Conservation (phyloP, 2,888 invertebrate species). For the Unio delphinus region DNA sequence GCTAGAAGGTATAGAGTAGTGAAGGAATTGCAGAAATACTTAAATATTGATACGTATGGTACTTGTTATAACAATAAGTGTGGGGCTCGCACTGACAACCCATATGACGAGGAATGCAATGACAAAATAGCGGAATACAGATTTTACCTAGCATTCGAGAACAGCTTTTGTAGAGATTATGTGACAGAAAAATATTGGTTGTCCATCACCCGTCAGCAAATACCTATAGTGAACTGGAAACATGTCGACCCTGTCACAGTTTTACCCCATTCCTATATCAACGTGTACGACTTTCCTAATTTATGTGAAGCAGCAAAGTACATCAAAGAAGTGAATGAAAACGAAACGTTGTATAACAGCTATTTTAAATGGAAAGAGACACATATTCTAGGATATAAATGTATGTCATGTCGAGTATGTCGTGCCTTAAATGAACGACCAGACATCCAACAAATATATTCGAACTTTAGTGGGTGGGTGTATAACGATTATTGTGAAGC, state of each 20-base stretch:
- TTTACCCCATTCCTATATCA: conserved; percentile 21
- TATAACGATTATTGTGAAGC: too few species aligned
- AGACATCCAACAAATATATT: too few species aligned
- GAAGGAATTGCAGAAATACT: too few species aligned
- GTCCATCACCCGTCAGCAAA: conserved; percentile 6
- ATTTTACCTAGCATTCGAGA: conserved; percentile 23
- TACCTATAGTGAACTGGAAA: conserved; percentile 21
- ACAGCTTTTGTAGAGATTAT: conserved; percentile 19
- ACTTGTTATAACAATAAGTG: too few species aligned
- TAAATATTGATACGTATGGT: too few species aligned
- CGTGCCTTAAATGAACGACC: too few species aligned
- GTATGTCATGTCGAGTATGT: too few species aligned
- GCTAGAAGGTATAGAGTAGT: too few species aligned
- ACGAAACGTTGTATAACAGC: conserved; percentile 17
- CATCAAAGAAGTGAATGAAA: conserved; percentile 17
- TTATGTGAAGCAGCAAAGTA: conserved; percentile 16
- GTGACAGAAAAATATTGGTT: conserved; percentile 26
- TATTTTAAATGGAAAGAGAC: conserved; percentile 20
- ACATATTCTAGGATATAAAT: background rate
- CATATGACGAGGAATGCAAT: background rate
- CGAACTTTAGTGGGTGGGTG: too few species aligned
- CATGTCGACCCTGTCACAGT: conserved; percentile 10
- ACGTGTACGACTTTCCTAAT: conserved; percentile 16
- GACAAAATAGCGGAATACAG: conserved; percentile 7
- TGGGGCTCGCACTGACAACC: too few species aligned